A percentile compares a stretch with the other conserved stretches of the same genome.
Conservation (phyloP, 2,797 vertebrate species). For the Syngnathus rostellatus region DNA sequence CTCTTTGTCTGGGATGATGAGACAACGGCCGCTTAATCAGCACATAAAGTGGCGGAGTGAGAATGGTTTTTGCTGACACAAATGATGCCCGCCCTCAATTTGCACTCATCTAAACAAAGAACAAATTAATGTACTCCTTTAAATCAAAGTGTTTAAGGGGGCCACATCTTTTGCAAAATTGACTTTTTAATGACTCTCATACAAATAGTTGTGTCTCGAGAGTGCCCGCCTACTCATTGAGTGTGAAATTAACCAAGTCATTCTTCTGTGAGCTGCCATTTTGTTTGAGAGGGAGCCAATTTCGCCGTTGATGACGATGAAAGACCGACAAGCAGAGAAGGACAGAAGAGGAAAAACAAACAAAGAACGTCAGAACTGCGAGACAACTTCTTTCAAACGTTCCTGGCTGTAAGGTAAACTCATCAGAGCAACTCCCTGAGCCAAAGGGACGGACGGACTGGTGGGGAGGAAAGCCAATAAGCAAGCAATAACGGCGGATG, state of each 20-base stretch:
- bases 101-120: neutral
- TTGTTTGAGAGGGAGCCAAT: neutral
- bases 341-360: too few relatives aligned
- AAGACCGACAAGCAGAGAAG: neutral
- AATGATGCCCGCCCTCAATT: neutral
- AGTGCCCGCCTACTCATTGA: neutral
- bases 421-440: constrained; percentile 47
- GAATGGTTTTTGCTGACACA: constrained; percentile 1
- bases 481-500: constrained; percentile 67
- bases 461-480: constrained; percentile 62
- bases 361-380: too few relatives aligned
- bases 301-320: neutral
- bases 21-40: constrained; percentile 48
- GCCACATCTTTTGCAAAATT: neutral
- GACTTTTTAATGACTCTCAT: neutral
- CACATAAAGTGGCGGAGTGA: constrained; percentile 44
- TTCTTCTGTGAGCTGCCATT: neutral
- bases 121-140: neutral
- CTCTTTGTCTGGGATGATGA: constrained; percentile 32
- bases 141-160: neutral
- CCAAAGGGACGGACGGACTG: constrained; percentile 42
- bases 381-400: constrained; percentile 1
- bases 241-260: neutral
- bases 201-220: neutral
- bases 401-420: constrained; percentile 49